These are phyloP conservation scores for Porites lobata DNA, from an alignment of 92 coral and sea anemone genomes.

Conservation along the genomic window DNA sequence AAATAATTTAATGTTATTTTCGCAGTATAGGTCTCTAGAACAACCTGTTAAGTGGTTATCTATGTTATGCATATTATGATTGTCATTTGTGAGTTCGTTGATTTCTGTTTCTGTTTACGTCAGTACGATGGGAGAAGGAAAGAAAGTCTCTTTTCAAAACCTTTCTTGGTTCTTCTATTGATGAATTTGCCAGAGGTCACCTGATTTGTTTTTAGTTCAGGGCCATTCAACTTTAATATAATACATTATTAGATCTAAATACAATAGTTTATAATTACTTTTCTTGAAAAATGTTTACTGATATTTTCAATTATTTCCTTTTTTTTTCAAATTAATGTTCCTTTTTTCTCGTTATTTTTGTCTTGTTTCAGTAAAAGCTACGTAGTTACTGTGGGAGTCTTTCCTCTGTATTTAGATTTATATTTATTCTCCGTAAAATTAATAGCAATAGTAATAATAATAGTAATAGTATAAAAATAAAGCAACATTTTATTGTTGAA, in stretches of 20 bases:
- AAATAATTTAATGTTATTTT: too few relatives aligned
- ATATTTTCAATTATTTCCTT: slow-evolving; percentile 10
- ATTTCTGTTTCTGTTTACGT: not conserved
- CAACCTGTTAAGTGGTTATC: too few relatives aligned
- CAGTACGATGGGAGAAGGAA: not conserved
- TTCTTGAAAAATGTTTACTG: slow-evolving; percentile 1
- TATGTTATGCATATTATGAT: not conserved
- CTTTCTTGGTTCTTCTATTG: not conserved
- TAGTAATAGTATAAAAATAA: not conserved
- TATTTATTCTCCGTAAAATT: slow-evolving; percentile 40
- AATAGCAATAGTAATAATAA: not conserved
- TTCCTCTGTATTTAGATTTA: slow-evolving; percentile 8
- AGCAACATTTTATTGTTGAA: not conserved
- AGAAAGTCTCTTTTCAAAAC: not conserved
- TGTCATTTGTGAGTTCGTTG: not conserved
- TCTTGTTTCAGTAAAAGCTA: not conserved
- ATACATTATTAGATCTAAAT: not conserved
- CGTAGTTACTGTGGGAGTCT: slow-evolving; percentile 3
- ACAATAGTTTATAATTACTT: not conserved
- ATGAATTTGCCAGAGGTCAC: not conserved
- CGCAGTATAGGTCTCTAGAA: too few relatives aligned
- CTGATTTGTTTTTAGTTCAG: not conserved
- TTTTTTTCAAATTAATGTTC: slow-evolving; percentile 10
- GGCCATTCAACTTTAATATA: not conserved
- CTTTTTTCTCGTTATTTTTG: slow-evolving; percentile 5